Evolutionary conservation across 2,797 vertebrate genomes (phyloP), one percentile per base, ranked within the genome.

Genomic region (Pelochelys cantorii): DNA sequence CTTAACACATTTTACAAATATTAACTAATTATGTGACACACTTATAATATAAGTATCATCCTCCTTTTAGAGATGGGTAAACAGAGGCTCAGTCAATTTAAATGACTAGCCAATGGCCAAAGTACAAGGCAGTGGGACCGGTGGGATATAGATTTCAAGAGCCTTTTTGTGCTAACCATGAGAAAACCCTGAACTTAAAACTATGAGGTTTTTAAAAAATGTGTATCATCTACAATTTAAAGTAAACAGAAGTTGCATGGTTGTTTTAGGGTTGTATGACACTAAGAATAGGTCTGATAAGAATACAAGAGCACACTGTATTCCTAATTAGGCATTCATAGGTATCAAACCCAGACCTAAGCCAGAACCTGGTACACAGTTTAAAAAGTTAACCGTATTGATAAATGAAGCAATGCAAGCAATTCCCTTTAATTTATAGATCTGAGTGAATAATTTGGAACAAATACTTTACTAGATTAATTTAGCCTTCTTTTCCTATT

Each of bases 91-190:
- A 79, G 31, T 88, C 83, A 88, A 92, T 77, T 85, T 65, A 88
- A 88, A 88, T 84, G 86, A 88, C 81, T 88, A 55, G 52, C 52
- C 65, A 78, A 85, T 83, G 60, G 77, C 65, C 78, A 59, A 79
- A 84, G 56, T 80, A 85, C 53, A 60, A 71, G 37, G 13, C 77
- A 81, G n/a, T 85, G 65, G 17, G 4, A 68, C 8, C n/a, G 17
- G 31, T 10, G 17, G n/a, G 9, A 20, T n/a, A 17, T 11, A 34
- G 65, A 68, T 68, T 68, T 34, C 18, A 34, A 34, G 17, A 34
- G 65, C 10, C 65, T n/a, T 68, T 54, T 20, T 68, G 17, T 68
- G n/a, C 8, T 68, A 68, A 20, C 65, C n/a, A 68, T 34, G 8
- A 68, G 31, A 68, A 68, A 68, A 68, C 17, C 31, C 31, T 68